Evolutionary conservation across 2,797 vertebrate species (phyloP), one percentile per base, ranked within the genome.

Genomic region (Lerista edwardsae): DNA sequence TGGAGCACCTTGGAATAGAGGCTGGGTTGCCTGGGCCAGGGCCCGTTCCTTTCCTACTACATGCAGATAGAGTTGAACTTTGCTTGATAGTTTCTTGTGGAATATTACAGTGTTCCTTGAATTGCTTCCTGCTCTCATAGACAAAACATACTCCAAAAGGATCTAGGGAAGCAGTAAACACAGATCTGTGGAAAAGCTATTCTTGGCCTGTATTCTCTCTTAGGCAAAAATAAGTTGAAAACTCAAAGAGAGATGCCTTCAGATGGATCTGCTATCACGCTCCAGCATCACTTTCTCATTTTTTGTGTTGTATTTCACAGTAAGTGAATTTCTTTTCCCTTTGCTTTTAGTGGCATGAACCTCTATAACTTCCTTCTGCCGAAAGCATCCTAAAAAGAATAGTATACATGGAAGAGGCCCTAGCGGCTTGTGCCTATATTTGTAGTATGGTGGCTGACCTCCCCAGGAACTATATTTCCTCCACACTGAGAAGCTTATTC

Each of bases 121-220:
- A 44, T 36, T 6, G 55, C 19, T 65, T 73, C 59, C n/a, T 67
- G 4, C 34, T 14, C 51, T 59, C n/a, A 6, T 57, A 75, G 71
- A 47, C 36, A 27, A 65, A 79, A n/a, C 51, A 34, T 39, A 10
- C 27, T 75, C n/a, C 36, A 80, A 65, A 47, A 61, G 71, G 62
- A 80, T 75, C 59, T 55, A 23, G 71, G 67, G 5, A 85, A 34
- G 44, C 41, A 67, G 23, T 80, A 85, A 85, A 10, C 68, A 67
- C 25, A 34, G 21, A 68, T 44, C 69, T 72, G 23, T 79, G 57
- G 27, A 67, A 57, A 79, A 39, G 29, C 4, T 79, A 74, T 74
- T 75, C 47, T 83, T 79, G 64, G 11, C 57, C n/a, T 21, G 12
- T 57, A 65, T 51, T 79, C 29, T 44, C 41, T 44, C 31, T 23